Evolutionary conservation across 2,797 vertebrate species (phyloP), one percentile per base, ranked within the genome.

Genomic region (Leptoclinus maculatus): DNA sequence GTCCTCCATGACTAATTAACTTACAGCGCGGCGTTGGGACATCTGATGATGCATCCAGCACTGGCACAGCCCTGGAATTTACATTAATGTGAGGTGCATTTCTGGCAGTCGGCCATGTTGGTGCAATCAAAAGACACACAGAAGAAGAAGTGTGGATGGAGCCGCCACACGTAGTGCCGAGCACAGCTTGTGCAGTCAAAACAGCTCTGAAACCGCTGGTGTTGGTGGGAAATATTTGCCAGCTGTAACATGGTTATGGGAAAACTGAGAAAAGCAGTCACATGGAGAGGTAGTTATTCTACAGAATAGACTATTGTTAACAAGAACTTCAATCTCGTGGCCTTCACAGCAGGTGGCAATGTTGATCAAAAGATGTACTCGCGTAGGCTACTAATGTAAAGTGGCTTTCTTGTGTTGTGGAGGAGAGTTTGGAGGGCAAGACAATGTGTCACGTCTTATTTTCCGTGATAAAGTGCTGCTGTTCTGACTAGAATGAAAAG

Each of bases 1-100:
- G 91, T 91, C 92, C 92, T 93, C 91, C 90, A 90, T 94, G 92
- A 94, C 94, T 93, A 95, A 95, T 94, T 92, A 93, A 93, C 93
- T 93, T 91, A 92, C 85, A 93, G 89, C 87, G 70, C 69, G 85
- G 88, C 85, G 83, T 91, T 87, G 88, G 92, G 86, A 92, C 90
- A 87, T 92, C 84, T 92, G 92, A 93, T 88, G 86, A 87, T 85
- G 89, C 91, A 86, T 88, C 88, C 85, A 86, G 89, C 90, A 82
- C 79, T 71, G 77, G 83, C 80, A 56, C 79, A 77, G 87, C 87
- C 87, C 77, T 58, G 74, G 86, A 89, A 90, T 92, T 87, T 80
- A 89, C 86, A 84, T 89, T 81, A 85, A 83, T 71, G 78, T 34
- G 79, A 91, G 91, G 85, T 90, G 89, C 73, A 58, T 82, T 71